A percentile compares a stretch with the other conserved stretches of the same genome.
phyloP scores from a whole-genome alignment of 2,113 vertebrate genomes.

The Chloebia gouldiae region DNA sequence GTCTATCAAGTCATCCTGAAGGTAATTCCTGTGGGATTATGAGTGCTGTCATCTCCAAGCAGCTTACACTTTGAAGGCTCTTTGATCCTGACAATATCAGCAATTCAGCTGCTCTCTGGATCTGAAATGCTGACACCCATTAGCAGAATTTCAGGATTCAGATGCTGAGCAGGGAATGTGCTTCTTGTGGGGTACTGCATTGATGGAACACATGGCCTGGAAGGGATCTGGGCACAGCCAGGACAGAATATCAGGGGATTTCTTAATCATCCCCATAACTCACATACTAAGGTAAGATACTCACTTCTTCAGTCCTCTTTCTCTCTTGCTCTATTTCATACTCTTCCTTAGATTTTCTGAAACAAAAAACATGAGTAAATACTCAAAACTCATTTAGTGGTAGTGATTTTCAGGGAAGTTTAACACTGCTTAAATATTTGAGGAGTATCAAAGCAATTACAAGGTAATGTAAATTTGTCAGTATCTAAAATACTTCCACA shows the following conservation, averaged over 20 bases:
- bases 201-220: background rate
- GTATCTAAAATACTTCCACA: background rate
- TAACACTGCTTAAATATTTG: background rate
- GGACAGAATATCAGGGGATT: background rate
- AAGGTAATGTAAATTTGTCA: background rate
- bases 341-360: constrained; percentile 93
- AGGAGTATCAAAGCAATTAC: background rate
- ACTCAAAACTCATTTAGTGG: background rate
- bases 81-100: constrained; percentile 36
- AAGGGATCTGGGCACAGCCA: background rate
- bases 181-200: background rate
- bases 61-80: constrained; percentile 9
- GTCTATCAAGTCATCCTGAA: background rate
- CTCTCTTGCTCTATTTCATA: constrained; percentile 86
- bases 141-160: background rate
- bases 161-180: background rate
- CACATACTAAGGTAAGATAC: background rate
- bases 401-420: background rate
- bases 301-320: constrained; percentile 72
- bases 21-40: constrained; percentile 25
- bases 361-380: constrained; percentile 35
- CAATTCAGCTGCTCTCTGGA: background rate
- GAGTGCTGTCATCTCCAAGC: constrained; percentile 3
- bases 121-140: background rate
- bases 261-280: background rate